phyloP scores from a whole-genome alignment of 2,888 invertebrate genomes.

The Eugnorisma glareosa region DNA sequence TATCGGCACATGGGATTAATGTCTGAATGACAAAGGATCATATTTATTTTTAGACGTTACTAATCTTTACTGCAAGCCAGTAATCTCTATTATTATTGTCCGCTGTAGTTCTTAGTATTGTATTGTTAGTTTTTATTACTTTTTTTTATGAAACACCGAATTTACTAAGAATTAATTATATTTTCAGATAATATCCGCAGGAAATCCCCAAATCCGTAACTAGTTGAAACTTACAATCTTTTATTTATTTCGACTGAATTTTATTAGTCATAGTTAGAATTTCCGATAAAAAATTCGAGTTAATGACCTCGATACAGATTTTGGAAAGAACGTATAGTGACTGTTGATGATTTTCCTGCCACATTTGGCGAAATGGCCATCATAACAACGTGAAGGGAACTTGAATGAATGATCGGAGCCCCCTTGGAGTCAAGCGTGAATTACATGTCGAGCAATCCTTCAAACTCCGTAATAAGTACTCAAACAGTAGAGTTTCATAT shows the following conservation, averaged over 20 bases:
- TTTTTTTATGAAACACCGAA: conserved; percentile 10
- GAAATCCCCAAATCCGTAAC: neutral
- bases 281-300: neutral
- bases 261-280: conserved; percentile 12
- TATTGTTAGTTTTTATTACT: conserved; percentile 40
- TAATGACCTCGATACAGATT: neutral
- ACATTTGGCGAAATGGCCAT: neutral
- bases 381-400: neutral
- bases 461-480: neutral
- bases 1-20: conserved; percentile 17
- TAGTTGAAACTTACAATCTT: conserved; percentile 13
- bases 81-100: conserved; percentile 15
- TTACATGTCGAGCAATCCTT: neutral
- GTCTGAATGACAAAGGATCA: conserved; percentile 33
- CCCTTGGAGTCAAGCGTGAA: neutral
- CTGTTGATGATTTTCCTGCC: neutral
- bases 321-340: neutral
- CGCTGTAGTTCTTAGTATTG: conserved; percentile 29
- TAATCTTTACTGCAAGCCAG: conserved; percentile 27
- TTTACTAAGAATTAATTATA: conserved; percentile 11
- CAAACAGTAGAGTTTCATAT: neutral
- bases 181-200: neutral
- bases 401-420: neutral
- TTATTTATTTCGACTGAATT: conserved; percentile 15
- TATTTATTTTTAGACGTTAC: conserved; percentile 52